Base-by-base conservation (phyloP, 2,888 invertebrate genomes). In the Parnassius apollo region DNA sequence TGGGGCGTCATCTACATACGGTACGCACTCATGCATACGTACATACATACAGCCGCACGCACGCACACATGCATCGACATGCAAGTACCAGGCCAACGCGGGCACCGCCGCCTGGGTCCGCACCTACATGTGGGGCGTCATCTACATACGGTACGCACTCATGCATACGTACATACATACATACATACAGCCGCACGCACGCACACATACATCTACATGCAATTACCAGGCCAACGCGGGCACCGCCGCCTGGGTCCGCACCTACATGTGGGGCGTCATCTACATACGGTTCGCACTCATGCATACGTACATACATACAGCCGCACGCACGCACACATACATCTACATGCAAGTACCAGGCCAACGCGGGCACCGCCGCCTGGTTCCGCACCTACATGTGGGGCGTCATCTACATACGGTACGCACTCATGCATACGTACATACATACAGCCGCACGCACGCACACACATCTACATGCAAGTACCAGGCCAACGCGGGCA, bases 321-420 rank as follows among this genome's bases (percentile, higher is more conserved):
- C 25, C 25, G 7, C 25, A 25, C 25, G 25, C 25, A 25, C 25
- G 25, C 25, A 25, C 25, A 25, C 25, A 25, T 25, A 2, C 2
- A 25, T 25, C 25, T 25, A 25, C 25, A 25, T 94, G 99, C 75
- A 98, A 99, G 92, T 99, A 99, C 92, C 99, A 99, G 90, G 98
- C 99, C 56, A 99, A 99, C 91, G 95, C 96, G 48, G 99, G 99
- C 66, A 99, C 99, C 0, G 99, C 99, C 42, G 98, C 98, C 77
- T 99, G 99, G 99, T 99, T 99, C 92, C 93, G 99, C 62, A 99
- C 99, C 0, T 99, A 99, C 85, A 97, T 99, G 95, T 99, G 99
- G 99, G 99, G 99, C 58, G 98, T 99, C 61, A 99, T 99, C 72
- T 99, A 99, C 88, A 94, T 99, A 75, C 95, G 98, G 95, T 97